Conservation (phyloP, 1,140 invertebrate genomes). For the Drosophila equinoxialis region DNA sequence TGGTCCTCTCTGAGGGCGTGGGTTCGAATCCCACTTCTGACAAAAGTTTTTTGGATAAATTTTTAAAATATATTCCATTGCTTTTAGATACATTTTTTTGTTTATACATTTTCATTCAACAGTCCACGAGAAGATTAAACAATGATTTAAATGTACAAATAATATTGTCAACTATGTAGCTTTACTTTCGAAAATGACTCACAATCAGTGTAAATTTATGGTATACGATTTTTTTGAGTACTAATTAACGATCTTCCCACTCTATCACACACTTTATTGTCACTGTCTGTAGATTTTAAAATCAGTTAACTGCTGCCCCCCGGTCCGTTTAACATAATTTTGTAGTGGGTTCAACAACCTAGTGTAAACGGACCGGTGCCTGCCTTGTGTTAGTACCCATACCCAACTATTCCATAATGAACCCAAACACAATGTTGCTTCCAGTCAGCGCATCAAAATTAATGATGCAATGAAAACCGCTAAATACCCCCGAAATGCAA, state of each 20-base stretch:
- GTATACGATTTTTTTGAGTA: too few relatives aligned
- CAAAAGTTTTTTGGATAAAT: slow-evolving; percentile 84
- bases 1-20: slow-evolving; percentile 93
- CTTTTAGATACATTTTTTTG: too few relatives aligned
- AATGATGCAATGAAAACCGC: slow-evolving; percentile 75
- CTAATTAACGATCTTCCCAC: too few relatives aligned
- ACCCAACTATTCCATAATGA: slow-evolving; percentile 4
- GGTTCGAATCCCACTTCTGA: slow-evolving; percentile 94
- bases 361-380: not conserved
- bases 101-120: too few relatives aligned
- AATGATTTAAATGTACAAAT: too few relatives aligned
- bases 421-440: slow-evolving; percentile 2
- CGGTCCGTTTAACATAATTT: not conserved
- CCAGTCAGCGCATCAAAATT: slow-evolving; percentile 62
- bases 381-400: not conserved
- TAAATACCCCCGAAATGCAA: slow-evolving; percentile 67
- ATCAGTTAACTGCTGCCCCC: not conserved
- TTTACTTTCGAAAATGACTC: too few relatives aligned
- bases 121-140: too few relatives aligned
- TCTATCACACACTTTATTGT: not conserved
- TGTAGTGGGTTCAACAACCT: slow-evolving; percentile 4
- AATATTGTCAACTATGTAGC: too few relatives aligned
- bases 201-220: too few relatives aligned
- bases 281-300: not conserved
- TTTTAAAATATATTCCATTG: too few relatives aligned